phyloP scores from a whole-genome alignment of 2,797 vertebrate species.

The Odontamblyopus rebecca region DNA sequence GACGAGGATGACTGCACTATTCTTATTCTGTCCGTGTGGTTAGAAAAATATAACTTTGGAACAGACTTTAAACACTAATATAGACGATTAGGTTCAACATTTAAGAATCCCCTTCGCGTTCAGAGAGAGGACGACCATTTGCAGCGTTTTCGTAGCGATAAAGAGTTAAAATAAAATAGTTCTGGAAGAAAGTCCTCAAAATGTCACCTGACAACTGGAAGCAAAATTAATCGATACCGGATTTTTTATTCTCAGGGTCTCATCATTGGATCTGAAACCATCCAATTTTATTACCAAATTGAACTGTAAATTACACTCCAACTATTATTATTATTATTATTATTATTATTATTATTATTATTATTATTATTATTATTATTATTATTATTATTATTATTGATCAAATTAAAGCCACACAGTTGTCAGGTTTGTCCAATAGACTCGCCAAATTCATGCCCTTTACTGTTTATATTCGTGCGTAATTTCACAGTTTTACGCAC shows the following conservation, averaged over 20 bases:
- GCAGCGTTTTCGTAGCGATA: too few species aligned
- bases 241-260: too few species aligned
- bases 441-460: not conserved
- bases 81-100: not conserved
- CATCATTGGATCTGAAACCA: not conserved
- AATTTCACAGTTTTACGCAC: conserved; percentile 3
- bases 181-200: too few species aligned
- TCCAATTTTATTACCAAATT: too few species aligned
- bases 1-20: too few species aligned
- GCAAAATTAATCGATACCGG: too few species aligned
- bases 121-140: too few species aligned
- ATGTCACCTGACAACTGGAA: too few species aligned
- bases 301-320: too few species aligned
- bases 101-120: not conserved
- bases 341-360: too few species aligned
- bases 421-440: not conserved
- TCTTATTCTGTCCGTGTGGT: not conserved
- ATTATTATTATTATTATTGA: not conserved
- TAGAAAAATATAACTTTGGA: not conserved
- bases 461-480: not conserved
- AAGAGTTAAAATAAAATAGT: too few species aligned
- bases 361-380: not conserved
- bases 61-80: not conserved
- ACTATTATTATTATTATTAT: not conserved
- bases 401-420: not conserved